Base-by-base conservation (phyloP, 1,140 invertebrate species). In the Heliconius nattereri region DNA sequence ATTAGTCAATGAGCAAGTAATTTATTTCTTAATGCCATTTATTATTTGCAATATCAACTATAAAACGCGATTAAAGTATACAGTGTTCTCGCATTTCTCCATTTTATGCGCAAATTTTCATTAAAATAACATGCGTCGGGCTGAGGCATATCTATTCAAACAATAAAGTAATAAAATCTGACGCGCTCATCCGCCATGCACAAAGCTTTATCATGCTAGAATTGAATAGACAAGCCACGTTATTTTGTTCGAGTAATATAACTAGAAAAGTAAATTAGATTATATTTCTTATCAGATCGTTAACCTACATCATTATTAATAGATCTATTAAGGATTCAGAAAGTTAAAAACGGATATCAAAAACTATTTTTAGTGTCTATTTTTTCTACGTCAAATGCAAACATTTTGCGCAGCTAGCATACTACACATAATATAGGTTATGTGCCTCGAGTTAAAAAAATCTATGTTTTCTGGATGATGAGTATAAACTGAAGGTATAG, bases 151-250 rank as follows among this genome's bases (percentile, higher is more conserved):
- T 90, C 90, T 94, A 92, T 91, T 83, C 81, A 88, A 92, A 92
- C 90, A 94, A 77, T 85, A 90, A 91, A 90, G 83, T 88, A 90
- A 89, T 85, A 89, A 90, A 93, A 89, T 87, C 85, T 90, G 91
- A 92, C 89, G 89, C 78, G 90, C 78, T 88, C 85, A 87, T 92
- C 89, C 91, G 92, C 91, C 93, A 94, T 94, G 93, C 93, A 94
- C 86, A 87, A 93, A 94, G 93, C 93, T 91, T 90, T 88, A 88
- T 92, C 93, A 94, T 94, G 93, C 93, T 91, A 87, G 86, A 90
- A 89, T 86, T 83, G 82, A 84, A 87, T 89, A 79, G 85, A 88
- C 84, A 92, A 93, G 91, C 91, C 89, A 88, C 80, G 78, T 72
- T 74, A 78, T 76, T 40, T 73, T 78, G 13, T 66, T 78, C 29